Conservation (phyloP, 2,113 vertebrate species). For the Cyprinodon tularosa region DNA sequence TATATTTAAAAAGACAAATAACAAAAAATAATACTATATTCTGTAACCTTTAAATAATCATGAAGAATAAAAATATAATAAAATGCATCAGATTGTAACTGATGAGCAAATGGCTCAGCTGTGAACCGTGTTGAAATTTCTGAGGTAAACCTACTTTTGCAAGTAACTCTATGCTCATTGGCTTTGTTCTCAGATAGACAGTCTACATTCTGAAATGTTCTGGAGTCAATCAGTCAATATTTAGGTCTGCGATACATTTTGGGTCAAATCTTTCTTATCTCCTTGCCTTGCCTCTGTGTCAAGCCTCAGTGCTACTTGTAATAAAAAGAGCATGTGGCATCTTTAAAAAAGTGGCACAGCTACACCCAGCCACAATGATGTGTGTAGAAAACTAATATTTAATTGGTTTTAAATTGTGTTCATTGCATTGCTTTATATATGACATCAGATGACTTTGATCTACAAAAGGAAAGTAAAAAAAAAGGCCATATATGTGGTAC, state of each 20-base stretch:
- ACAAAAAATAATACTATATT: too few relatives aligned
- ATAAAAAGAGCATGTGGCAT: constrained; percentile 55
- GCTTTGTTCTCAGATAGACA: constrained; percentile 25
- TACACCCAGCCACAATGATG: constrained; percentile 45
- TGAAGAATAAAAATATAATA: too few relatives aligned
- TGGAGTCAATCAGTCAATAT: constrained; percentile 20
- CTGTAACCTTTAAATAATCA: too few relatives aligned
- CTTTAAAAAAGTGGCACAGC: constrained; percentile 44
- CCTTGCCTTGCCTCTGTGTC: constrained; percentile 42
- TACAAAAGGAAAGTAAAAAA: constrained; percentile 63
- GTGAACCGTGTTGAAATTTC: neutral
- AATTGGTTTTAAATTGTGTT: constrained; percentile 19
- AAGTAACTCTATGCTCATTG: neutral
- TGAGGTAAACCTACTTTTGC: neutral
- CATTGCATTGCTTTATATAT: constrained; percentile 40
- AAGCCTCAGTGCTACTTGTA: constrained; percentile 43
- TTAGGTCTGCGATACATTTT: constrained; percentile 36
- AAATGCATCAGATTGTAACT: too few relatives aligned
- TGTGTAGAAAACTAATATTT: constrained; percentile 46
- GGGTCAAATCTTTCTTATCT: constrained; percentile 25
- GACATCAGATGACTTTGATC: constrained; percentile 28
- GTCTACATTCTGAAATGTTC: constrained; percentile 19
- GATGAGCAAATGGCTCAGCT: neutral
- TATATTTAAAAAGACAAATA: too few relatives aligned
- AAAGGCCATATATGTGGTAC: constrained; percentile 54